Evolutionary conservation across 2,888 invertebrate species (phyloP).

Genomic region (Phaedon cochleariae): DNA sequence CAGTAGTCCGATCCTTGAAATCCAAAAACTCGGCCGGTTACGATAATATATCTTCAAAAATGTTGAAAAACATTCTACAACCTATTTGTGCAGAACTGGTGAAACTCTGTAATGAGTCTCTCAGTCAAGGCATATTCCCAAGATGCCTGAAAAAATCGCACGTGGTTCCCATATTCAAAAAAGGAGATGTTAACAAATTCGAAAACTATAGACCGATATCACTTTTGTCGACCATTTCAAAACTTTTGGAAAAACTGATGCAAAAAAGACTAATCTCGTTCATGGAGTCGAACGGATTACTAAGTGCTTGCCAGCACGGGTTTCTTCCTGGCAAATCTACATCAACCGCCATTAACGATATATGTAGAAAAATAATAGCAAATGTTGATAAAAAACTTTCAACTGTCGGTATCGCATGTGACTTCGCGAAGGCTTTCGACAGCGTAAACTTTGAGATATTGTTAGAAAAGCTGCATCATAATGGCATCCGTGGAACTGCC

Average conservation of each 20-base stretch:
- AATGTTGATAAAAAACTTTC: neutral
- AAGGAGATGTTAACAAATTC: neutral
- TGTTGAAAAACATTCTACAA: neutral
- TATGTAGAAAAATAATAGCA: too few species aligned
- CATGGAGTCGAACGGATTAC: too few species aligned
- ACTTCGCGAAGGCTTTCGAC: neutral
- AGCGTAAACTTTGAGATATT: neutral
- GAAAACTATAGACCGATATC: too few species aligned
- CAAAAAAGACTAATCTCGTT: conserved; percentile 6
- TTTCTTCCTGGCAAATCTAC: too few species aligned
- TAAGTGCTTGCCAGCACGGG: too few species aligned
- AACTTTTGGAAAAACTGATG: conserved; percentile 9
- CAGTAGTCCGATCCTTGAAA: neutral
- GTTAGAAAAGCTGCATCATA: neutral
- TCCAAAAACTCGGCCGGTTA: neutral
- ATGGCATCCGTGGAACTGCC: neutral
- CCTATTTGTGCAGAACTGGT: neutral
- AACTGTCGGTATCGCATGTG: neutral
- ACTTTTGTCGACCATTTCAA: too few species aligned
- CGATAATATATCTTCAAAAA: neutral
- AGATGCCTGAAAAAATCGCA: conserved; percentile 2
- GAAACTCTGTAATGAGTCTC: conserved; percentile 3
- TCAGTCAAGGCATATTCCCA: neutral
- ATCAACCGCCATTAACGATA: neutral
- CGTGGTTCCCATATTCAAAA: conserved; percentile 1